Evolutionary conservation across 2,888 invertebrate genomes (phyloP).

Genomic region (Teleiodes luculella): DNA sequence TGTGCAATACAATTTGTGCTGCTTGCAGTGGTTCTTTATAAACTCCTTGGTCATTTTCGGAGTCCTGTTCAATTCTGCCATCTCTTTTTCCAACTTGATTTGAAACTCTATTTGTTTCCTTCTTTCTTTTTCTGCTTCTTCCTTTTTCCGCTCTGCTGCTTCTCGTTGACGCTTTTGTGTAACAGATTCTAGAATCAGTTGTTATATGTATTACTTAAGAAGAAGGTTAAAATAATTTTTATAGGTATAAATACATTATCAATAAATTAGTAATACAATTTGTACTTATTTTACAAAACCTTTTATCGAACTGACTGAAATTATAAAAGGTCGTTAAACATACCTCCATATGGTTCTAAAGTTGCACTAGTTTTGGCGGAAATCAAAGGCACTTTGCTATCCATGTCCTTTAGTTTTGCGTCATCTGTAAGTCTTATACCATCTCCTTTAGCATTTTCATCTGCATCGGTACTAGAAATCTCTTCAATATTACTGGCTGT

Average conservation of each 20-base stretch:
- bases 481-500: conserved; percentile 27
- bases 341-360: conserved; percentile 8
- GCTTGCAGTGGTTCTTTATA: conserved; percentile 89
- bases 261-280: no score
- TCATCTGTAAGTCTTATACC: conserved; percentile 26
- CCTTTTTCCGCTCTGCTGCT: conserved; percentile 38
- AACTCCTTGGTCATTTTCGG: conserved; percentile 88
- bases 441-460: conserved; percentile 56
- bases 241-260: no score
- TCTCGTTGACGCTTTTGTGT: conserved; percentile 22
- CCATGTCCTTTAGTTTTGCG: conserved; percentile 17
- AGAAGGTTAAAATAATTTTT: no score
- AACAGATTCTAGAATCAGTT: neutral
- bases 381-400: conserved; percentile 7
- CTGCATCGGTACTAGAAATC: conserved; percentile 20
- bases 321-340: no score
- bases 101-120: conserved; percentile 47
- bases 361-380: conserved; percentile 20
- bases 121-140: conserved; percentile 46
- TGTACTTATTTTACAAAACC: no score
- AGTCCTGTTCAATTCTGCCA: conserved; percentile 55
- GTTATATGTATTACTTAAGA: no score
- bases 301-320: no score
- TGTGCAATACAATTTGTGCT: conserved; percentile 90
- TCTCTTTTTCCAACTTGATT: conserved; percentile 52